phyloP scores from a whole-genome alignment of 64 coral and sea anemone species.

The Acropora tenuis region DNA sequence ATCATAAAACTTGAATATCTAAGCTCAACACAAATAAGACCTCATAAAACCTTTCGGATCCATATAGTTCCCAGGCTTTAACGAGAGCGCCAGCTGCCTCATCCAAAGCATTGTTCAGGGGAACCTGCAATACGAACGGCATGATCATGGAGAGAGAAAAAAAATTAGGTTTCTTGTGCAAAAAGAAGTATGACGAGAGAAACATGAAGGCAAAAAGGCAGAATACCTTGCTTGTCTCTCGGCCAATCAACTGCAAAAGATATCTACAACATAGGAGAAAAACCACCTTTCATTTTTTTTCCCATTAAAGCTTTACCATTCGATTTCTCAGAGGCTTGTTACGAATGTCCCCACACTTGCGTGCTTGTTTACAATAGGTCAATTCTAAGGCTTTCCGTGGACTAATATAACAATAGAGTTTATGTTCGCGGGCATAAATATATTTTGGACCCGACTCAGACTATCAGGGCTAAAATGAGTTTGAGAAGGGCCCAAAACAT shows the following conservation, averaged over 20 bases:
- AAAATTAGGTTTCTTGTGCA: background rate
- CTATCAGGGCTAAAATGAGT: too few relatives aligned
- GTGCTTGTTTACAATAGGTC: too few relatives aligned
- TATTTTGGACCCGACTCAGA: too few relatives aligned
- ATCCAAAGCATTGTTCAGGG: conserved; percentile 68
- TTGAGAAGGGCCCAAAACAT: too few relatives aligned
- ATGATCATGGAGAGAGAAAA: background rate
- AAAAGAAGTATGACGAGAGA: background rate
- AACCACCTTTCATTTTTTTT: background rate
- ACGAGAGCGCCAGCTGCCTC: conserved; percentile 78
- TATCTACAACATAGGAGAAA: background rate
- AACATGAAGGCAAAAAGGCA: background rate
- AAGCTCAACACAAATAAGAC: background rate
- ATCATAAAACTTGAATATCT: background rate
- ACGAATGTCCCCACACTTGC: background rate
- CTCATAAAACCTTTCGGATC: conserved; percentile 44
- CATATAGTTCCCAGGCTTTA: conserved; percentile 91
- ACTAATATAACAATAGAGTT: too few relatives aligned
- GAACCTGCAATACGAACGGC: conserved; percentile 23
- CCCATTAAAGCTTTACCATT: background rate
- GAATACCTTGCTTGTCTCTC: conserved; percentile 7
- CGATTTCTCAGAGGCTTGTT: background rate
- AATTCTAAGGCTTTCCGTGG: too few relatives aligned
- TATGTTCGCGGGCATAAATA: too few relatives aligned
- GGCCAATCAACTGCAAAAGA: conserved; percentile 24